Percentiles rank a stretch among this genome's conserved stretches.
Evolutionary conservation across 2,888 invertebrate species (phyloP).

Genomic region (Leptothorax acervorum): DNA sequence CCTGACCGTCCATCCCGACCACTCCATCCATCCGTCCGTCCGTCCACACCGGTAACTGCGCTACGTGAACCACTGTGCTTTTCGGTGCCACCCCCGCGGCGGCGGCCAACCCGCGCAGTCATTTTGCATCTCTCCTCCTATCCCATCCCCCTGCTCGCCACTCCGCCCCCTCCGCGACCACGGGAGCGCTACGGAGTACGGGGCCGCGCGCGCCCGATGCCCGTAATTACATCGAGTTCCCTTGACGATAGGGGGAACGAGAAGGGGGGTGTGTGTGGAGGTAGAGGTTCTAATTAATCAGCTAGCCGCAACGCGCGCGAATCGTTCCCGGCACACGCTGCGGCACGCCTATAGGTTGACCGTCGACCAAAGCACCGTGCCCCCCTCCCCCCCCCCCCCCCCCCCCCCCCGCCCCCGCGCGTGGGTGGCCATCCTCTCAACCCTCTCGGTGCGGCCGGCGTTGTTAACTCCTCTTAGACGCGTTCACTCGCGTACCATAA

Average conservation of each 20-base stretch:
- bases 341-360: constrained; percentile 59
- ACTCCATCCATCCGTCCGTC: constrained; percentile 14
- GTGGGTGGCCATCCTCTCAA: neutral
- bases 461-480: constrained; percentile 32
- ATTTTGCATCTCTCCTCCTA: constrained; percentile 43
- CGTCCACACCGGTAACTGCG: constrained; percentile 17
- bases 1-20: constrained; percentile 22
- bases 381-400: neutral
- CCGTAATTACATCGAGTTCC: constrained; percentile 55
- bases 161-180: neutral
- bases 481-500: constrained; percentile 22
- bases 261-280: constrained; percentile 35
- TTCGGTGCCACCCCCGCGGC: constrained; percentile 44
- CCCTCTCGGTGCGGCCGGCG: neutral
- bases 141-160: neutral
- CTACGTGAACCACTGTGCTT: constrained; percentile 49
- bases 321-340: constrained; percentile 59
- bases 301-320: constrained; percentile 78
- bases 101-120: constrained; percentile 49
- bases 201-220: constrained; percentile 32
- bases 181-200: constrained; percentile 9
- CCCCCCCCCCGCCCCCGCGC: constrained; percentile 3
- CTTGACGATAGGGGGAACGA: constrained; percentile 46
- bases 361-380: constrained; percentile 55
- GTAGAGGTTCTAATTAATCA: constrained; percentile 83